Base-by-base conservation (phyloP, 2,888 invertebrate species). In the Smittia aterrima region DNA sequence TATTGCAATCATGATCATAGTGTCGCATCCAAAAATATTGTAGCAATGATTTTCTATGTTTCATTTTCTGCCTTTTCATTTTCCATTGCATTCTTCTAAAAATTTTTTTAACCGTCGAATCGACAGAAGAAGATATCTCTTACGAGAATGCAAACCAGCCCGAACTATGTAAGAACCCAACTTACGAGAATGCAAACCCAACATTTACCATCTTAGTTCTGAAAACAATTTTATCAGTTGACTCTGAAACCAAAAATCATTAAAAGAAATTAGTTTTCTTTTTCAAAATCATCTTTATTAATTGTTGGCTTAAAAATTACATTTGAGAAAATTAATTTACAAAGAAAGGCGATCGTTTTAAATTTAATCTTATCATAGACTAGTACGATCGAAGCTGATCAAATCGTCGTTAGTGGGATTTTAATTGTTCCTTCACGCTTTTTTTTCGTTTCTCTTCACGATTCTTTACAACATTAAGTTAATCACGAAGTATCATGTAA, bases 361-460 rank as follows among this genome's bases (percentile, higher is more conserved):
- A 64, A 27, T 25, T 64, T 64, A 64, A 64, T 64, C 64, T 64
- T 64, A 64, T 64, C 64, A 64, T 64, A 64, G 64, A 64, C 64
- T 64, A 64, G 64, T 64, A 64, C 64, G 20, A 64, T 27, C 64
- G 16, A 25, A 27, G 18, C 18, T 58, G 16, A 22, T 64, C n/a
- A 22, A 22, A 18, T 58, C n/a, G n/a, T 47, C 47, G 64, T 64
- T 64, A 64, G 64, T 64, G 64, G 64, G 27, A 27, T 64, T 64
- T 64, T 64, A 64, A 64, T 64, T 64, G 64, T 64, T 64, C 64
- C 4, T 58, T 24, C 58, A 3, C 47, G 3, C n/a, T 47, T 6
- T 47, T 47, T 47, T 6, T n/a, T 58, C 58, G n/a, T 64, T 53
- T 22, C 25, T 25, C 64, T 64, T 64, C 64, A 64, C 64, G 64